Conservation (phyloP, 1,140 invertebrate species). For the Formica exsecta region DNA sequence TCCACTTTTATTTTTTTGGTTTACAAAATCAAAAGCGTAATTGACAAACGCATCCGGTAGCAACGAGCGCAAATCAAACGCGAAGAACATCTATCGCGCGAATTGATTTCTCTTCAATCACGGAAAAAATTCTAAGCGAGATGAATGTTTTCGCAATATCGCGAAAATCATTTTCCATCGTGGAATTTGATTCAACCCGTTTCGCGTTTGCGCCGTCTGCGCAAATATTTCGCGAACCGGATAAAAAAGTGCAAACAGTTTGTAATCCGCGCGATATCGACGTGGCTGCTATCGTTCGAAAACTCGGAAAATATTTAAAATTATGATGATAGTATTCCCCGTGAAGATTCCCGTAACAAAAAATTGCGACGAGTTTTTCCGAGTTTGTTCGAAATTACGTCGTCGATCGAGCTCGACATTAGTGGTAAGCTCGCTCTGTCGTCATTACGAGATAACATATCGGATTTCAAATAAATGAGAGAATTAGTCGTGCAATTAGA, state of each 20-base stretch:
- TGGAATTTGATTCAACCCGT: constrained; percentile 37
- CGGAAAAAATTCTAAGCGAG: constrained; percentile 57
- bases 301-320: not conserved
- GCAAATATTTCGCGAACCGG: constrained; percentile 57
- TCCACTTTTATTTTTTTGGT: constrained; percentile 3
- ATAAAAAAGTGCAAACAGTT: constrained; percentile 38
- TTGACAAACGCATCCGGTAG: constrained; percentile 18
- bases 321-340: not conserved
- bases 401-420: constrained; percentile 17
- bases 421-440: constrained; percentile 29
- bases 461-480: constrained; percentile 64
- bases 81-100: constrained; percentile 30
- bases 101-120: constrained; percentile 63
- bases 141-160: constrained; percentile 60
- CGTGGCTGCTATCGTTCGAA: not conserved
- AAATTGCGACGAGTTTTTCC: not conserved
- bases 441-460: constrained; percentile 56
- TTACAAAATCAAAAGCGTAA: constrained; percentile 43
- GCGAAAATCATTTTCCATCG: constrained; percentile 54
- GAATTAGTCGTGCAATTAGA: constrained; percentile 63
- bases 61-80: constrained; percentile 40
- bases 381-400: not conserved
- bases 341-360: not conserved
- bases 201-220: not conserved
- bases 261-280: constrained; percentile 21